phyloP scores from a whole-genome alignment of 2,113 vertebrate genomes.

The Pomatorhinus ruficollis region DNA sequence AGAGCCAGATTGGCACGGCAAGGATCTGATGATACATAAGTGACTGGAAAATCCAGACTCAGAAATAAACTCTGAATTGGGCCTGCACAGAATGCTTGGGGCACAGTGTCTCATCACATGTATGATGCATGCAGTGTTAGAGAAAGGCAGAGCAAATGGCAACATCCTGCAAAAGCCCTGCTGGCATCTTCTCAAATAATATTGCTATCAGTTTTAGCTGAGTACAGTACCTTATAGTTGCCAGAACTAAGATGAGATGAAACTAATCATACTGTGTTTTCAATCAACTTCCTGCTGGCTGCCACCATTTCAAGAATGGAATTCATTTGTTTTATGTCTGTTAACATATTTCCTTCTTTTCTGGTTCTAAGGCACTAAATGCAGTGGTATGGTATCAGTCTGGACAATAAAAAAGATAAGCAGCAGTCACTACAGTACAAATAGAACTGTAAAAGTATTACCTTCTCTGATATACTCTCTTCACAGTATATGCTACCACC shows the following conservation, averaged over 20 bases:
- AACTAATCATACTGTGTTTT: slow-evolving; percentile 60
- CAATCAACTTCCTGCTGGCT: slow-evolving; percentile 57
- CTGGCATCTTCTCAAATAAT: slow-evolving; percentile 32
- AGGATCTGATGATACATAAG: slow-evolving; percentile 15
- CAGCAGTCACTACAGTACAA: neutral
- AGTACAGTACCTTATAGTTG: slow-evolving; percentile 28
- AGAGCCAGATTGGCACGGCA: slow-evolving; percentile 8
- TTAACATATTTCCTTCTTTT: slow-evolving; percentile 19
- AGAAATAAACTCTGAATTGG: slow-evolving; percentile 7
- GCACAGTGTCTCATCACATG: slow-evolving; percentile 14
- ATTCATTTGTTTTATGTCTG: slow-evolving; percentile 20
- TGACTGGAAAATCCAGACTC: slow-evolving; percentile 25
- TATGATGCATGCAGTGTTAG: neutral
- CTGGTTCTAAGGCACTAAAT: neutral
- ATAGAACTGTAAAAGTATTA: neutral
- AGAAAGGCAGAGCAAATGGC: slow-evolving; percentile 26
- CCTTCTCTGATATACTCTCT: neutral
- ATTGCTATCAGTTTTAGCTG: slow-evolving; percentile 5
- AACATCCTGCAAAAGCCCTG: slow-evolving; percentile 8
- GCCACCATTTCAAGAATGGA: slow-evolving; percentile 52
- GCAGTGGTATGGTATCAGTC: neutral
- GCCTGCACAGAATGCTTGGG: neutral
- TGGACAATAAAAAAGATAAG: neutral
- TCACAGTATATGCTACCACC: neutral
- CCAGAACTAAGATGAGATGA: slow-evolving; percentile 57